A percentile compares a stretch with the other conserved stretches of the same genome.
phyloP scores from a whole-genome alignment of 2,113 vertebrate genomes.

The Argyrosomus japonicus region DNA sequence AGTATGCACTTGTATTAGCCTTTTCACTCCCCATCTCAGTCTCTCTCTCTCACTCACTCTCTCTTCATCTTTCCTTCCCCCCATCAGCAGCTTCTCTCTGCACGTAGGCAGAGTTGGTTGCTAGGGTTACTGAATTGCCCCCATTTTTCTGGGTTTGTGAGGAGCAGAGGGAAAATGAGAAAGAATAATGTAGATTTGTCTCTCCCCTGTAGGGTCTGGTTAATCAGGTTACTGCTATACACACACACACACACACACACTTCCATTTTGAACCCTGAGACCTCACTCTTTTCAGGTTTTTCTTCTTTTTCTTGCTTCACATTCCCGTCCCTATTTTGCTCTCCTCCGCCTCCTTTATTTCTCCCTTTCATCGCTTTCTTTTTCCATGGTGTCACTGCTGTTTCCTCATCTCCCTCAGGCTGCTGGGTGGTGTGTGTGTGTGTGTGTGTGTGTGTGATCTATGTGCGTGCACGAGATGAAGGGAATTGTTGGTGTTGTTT shows the following conservation, averaged over 20 bases:
- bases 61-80: constrained; percentile 44
- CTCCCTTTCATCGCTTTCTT: constrained; percentile 36
- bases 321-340: constrained; percentile 25
- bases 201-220: constrained; percentile 66
- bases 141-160: constrained; percentile 80
- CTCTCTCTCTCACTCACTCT: background rate
- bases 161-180: constrained; percentile 72
- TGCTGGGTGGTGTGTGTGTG: background rate
- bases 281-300: background rate
- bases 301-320: constrained; percentile 1
- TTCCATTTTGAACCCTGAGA: constrained; percentile 52
- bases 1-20: constrained; percentile 45
- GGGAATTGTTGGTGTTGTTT: constrained; percentile 19
- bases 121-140: constrained; percentile 83
- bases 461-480: constrained; percentile 4
- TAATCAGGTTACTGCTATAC: constrained; percentile 74
- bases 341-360: constrained; percentile 26
- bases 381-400: constrained; percentile 45
- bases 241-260: constrained; percentile 9
- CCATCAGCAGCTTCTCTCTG: constrained; percentile 71
- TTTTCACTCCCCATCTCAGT: constrained; percentile 41
- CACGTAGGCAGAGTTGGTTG: constrained; percentile 79
- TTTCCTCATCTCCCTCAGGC: constrained; percentile 52
- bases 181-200: constrained; percentile 76
- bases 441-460: background rate